Percentiles rank a stretch among this genome's conserved stretches.
phyloP scores from a whole-genome alignment of 2,797 vertebrate genomes.

The Tragelaphus eurycerus region DNA sequence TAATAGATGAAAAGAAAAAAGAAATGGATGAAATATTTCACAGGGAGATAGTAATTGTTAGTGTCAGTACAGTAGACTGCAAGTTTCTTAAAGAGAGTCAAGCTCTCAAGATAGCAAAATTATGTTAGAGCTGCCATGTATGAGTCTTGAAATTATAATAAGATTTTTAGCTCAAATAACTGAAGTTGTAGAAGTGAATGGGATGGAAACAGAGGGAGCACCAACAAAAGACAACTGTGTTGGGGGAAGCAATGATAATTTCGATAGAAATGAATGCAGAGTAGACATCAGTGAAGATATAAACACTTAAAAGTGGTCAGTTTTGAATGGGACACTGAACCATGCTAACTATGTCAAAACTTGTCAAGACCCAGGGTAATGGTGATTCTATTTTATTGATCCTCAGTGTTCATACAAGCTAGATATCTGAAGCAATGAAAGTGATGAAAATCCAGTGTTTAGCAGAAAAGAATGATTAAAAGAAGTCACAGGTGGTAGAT shows the following conservation, averaged over 20 bases:
- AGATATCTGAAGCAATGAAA: constrained; percentile 74
- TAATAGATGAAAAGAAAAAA: background rate
- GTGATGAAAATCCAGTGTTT: constrained; percentile 43
- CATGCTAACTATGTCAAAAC: background rate
- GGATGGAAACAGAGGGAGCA: background rate
- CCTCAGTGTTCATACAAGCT: constrained; percentile 84
- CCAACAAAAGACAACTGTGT: background rate
- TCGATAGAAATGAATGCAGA: background rate
- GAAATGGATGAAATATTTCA: background rate
- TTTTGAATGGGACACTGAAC: background rate
- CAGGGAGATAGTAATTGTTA: background rate
- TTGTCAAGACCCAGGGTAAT: background rate
- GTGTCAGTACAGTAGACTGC: constrained; percentile 8
- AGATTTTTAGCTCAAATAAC: background rate
- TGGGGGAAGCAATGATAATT: accelerated
- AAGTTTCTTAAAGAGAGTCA: constrained; percentile 33
- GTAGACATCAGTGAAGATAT: background rate
- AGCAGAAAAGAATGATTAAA: background rate
- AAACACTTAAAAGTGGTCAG: background rate
- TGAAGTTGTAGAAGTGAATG: background rate
- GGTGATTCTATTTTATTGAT: constrained; percentile 69
- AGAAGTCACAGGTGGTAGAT: background rate
- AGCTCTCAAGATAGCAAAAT: constrained; percentile 18
- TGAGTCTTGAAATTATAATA: background rate
- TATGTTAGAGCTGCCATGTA: background rate